Evolutionary conservation across 2,113 vertebrate species (phyloP), one percentile per base, ranked within the genome.

Genomic region (Cettia cetti): DNA sequence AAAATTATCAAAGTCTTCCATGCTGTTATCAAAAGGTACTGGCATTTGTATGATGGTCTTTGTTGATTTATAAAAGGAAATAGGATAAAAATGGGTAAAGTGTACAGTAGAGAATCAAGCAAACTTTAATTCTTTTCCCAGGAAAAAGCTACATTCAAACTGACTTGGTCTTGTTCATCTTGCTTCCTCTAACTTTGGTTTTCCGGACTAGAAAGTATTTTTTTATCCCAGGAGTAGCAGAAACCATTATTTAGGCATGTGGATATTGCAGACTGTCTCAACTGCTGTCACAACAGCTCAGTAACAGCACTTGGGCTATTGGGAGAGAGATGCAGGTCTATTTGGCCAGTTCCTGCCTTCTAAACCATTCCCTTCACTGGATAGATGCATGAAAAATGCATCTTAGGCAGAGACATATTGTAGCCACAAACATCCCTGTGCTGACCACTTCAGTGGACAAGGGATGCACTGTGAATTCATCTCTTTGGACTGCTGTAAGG

Each of bases 121-220:
- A 53, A 60, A 13, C 28, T 89, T 87, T 68, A 39, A 52, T 69
- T 75, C 1, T 59, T 83, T 82, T 88, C 10, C 28, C 54, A 45
- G 18, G 35, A 70, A 76, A 85, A 78, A n/a, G 60, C 27, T 21
- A 24, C 49, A 49, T 57, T 79, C 61, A 92, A 33, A 94, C 71
- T 72, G 90, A 97, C 97, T 89, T 93, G 82, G 85, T 96, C 40
- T 88, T 95, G 10, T 92, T 85, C 24, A 9, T 92, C 92, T 98
- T 98, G 37, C 66, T 88, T 86, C 92, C 96, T 94, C 70, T 94
- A 68, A 96, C 82, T 45, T 87, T 86, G 28, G n/a, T 64, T 96
- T 97, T 98, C 98, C 97, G 98, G n/a, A 82, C 52, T 45, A 91
- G 76, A 94, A 98, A 97, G 56, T 72, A 90, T 90, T 97, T 98